phyloP scores from a whole-genome alignment of 1,140 invertebrate species.

The Phthorimaea operculella region DNA sequence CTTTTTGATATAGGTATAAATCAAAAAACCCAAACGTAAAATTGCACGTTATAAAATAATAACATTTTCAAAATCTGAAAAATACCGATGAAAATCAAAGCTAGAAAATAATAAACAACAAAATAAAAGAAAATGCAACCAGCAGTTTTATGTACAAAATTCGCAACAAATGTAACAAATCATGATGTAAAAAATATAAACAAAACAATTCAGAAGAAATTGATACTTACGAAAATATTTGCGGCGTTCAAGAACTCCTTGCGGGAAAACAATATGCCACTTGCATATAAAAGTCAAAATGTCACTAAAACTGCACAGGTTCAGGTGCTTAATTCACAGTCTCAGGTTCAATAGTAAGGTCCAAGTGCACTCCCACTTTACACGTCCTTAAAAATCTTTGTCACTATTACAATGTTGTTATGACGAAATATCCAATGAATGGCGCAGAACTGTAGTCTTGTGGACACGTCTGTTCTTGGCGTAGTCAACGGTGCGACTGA shows the following conservation, averaged over 20 bases:
- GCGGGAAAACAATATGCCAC: constrained; percentile 60
- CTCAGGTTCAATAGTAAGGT: constrained; percentile 29
- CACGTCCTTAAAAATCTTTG: constrained; percentile 53
- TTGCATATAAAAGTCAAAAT: constrained; percentile 58
- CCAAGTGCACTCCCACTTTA: constrained; percentile 51
- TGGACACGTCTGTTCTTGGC: constrained; percentile 44
- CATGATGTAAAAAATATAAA: too few species aligned
- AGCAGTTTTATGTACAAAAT: too few species aligned
- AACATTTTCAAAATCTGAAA: too few species aligned
- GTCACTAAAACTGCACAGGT: constrained; percentile 54
- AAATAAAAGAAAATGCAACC: too few species aligned
- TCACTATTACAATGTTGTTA: constrained; percentile 65
- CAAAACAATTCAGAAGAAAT: not conserved
- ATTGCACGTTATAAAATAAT: too few species aligned
- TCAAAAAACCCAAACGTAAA: too few species aligned
- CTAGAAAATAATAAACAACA: too few species aligned
- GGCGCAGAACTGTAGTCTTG: constrained; percentile 41
- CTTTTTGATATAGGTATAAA: too few species aligned
- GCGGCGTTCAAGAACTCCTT: constrained; percentile 58
- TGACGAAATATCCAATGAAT: constrained; percentile 61
- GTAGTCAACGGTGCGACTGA: constrained; percentile 57
- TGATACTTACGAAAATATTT: constrained; percentile 66
- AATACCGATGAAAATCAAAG: too few species aligned
- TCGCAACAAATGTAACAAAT: too few species aligned
- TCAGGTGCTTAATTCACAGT: constrained; percentile 41